These are phyloP conservation scores for Prionace glauca DNA, from an alignment of 2,797 vertebrate species.

Conservation along the genomic window DNA sequence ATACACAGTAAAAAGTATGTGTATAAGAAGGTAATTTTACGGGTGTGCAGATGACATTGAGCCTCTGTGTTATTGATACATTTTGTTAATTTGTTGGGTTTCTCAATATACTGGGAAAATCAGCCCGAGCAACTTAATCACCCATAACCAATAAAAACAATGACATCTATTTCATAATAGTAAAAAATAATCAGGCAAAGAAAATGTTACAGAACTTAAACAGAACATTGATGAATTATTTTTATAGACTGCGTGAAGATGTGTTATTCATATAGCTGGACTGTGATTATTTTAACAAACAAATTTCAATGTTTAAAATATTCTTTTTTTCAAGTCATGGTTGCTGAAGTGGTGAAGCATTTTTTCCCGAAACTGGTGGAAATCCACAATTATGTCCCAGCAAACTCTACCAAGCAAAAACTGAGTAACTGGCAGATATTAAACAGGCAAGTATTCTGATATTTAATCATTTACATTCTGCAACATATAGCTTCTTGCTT, in stretches of 20 bases:
- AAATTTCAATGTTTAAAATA: neutral
- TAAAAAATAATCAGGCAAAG: neutral
- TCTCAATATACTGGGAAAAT: neutral
- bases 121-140: neutral
- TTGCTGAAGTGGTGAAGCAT: conserved; percentile 67
- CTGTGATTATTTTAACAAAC: conserved; percentile 10
- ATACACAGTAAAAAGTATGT: neutral
- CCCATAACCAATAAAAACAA: neutral
- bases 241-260: neutral
- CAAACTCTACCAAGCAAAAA: conserved; percentile 65
- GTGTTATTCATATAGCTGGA: neutral
- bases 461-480: neutral
- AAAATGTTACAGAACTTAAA: conserved; percentile 12
- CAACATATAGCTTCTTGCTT: neutral
- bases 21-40: neutral
- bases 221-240: neutral
- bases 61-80: neutral
- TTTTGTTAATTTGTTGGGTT: neutral
- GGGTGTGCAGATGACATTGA: neutral
- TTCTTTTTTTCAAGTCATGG: conserved; percentile 59
- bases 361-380: conserved; percentile 67
- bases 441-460: conserved; percentile 61
- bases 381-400: conserved; percentile 65
- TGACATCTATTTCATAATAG: neutral
- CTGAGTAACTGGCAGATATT: conserved; percentile 65